These are phyloP conservation scores for Eupeodes luniger DNA, from an alignment of 2,888 invertebrate species.

Conservation along the genomic window DNA sequence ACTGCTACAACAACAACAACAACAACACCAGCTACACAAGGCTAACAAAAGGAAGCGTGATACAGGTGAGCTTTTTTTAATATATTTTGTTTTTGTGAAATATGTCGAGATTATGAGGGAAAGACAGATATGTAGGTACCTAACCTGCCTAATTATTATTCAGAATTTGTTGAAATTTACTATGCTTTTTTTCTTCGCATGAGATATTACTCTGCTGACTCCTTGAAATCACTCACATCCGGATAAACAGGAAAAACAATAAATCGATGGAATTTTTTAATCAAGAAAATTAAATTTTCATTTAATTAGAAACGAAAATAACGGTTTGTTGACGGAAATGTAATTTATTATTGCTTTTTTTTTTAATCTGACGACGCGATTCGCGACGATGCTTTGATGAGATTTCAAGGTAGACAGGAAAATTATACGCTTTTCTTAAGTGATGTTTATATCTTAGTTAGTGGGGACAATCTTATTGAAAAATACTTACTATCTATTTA, in stretches of 20 bases:
- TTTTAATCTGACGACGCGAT: too few relatives aligned
- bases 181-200: background rate
- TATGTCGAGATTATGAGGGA: background rate
- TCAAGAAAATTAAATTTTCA: background rate
- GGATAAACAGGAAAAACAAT: background rate
- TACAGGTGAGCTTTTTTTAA: slow-evolving; percentile 77
- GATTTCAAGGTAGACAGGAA: too few relatives aligned
- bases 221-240: background rate
- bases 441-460: too few relatives aligned
- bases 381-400: too few relatives aligned
- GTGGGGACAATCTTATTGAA: too few relatives aligned
- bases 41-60: slow-evolving; percentile 78
- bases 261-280: background rate
- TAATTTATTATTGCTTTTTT: too few relatives aligned
- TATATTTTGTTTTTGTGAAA: background rate
- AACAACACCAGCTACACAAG: slow-evolving; percentile 76
- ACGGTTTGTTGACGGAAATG: too few relatives aligned
- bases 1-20: slow-evolving; percentile 63
- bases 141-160: background rate
- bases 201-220: too few relatives aligned
- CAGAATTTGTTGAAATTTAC: background rate
- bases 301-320: background rate
- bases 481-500: too few relatives aligned
- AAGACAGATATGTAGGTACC: background rate
- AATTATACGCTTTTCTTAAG: too few relatives aligned